Evolutionary conservation across 1,140 invertebrate genomes (phyloP).

Genomic region (Drosophila tsacasi): DNA sequence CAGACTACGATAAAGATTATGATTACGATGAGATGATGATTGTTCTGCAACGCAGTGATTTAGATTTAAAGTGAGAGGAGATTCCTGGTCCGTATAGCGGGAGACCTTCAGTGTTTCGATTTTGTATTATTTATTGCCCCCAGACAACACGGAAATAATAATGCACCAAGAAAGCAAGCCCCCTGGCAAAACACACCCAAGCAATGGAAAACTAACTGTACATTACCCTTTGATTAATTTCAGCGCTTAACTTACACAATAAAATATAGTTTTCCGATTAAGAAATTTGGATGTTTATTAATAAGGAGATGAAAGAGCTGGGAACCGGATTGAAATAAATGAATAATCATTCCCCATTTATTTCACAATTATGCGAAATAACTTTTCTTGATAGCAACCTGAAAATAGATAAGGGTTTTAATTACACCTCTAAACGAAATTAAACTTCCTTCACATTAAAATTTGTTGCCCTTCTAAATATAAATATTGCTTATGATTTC

Average conservation of each 20-base stretch:
- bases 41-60: constrained; percentile 50
- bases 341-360: neutral
- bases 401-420: no score
- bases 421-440: neutral
- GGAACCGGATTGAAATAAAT: no score
- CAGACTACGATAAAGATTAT: constrained; percentile 30
- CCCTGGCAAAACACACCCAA: neutral
- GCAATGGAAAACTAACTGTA: constrained; percentile 26
- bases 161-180: neutral
- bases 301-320: no score
- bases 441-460: neutral
- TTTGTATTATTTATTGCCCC: constrained; percentile 20
- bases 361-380: neutral
- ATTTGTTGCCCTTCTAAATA: neutral
- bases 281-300: neutral
- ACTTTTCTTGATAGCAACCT: rapidly evolving
- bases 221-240: constrained; percentile 60
- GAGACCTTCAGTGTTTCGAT: neutral
- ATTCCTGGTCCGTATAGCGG: neutral
- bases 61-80: constrained; percentile 28
- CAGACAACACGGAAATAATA: neutral
- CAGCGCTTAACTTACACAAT: constrained; percentile 64
- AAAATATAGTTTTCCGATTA: constrained; percentile 57
- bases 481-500: no score
- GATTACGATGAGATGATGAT: constrained; percentile 37